Conservation (phyloP, 2,797 vertebrate genomes). For the Chaenodraco wilsoni region DNA sequence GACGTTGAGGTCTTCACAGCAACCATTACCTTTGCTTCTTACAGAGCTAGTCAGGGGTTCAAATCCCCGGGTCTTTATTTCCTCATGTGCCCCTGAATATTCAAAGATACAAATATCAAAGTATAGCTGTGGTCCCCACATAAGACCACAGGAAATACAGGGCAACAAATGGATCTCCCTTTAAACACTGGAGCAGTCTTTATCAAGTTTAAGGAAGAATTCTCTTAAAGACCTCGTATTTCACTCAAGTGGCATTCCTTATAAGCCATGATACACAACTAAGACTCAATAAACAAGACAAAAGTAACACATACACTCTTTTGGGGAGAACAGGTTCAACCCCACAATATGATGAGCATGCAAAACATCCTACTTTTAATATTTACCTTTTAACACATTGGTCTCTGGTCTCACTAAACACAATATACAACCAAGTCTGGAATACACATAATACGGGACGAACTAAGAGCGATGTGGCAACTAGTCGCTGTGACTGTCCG, state of each 20-base stretch:
- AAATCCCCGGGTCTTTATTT: conserved; percentile 88
- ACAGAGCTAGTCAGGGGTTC: conserved; percentile 89
- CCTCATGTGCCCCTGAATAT: conserved; percentile 89
- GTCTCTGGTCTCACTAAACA: conserved; percentile 46
- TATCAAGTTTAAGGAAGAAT: conserved; percentile 72
- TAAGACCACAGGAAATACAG: conserved; percentile 84
- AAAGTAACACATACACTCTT: conserved; percentile 60
- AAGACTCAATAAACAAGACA: conserved; percentile 61
- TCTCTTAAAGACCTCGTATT: conserved; percentile 71
- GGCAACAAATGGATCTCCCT: conserved; percentile 79
- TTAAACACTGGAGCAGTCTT: conserved; percentile 69
- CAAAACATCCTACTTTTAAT: conserved; percentile 58
- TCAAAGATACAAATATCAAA: conserved; percentile 90
- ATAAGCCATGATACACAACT: conserved; percentile 65
- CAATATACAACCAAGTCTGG: conserved; percentile 45
- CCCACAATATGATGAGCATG: conserved; percentile 71
- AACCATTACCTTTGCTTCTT: conserved; percentile 89
- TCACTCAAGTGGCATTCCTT: conserved; percentile 65
- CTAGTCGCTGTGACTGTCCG: conserved; percentile 35
- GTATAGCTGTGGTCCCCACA: conserved; percentile 83
- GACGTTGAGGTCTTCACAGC: conserved; percentile 85
- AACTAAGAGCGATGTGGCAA: conserved; percentile 35
- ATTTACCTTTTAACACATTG: conserved; percentile 42
- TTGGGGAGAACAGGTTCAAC: conserved; percentile 55
- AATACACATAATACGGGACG: conserved; percentile 45